Conservation (phyloP, 2,797 vertebrate genomes). For the Sebastes trivittatus region DNA sequence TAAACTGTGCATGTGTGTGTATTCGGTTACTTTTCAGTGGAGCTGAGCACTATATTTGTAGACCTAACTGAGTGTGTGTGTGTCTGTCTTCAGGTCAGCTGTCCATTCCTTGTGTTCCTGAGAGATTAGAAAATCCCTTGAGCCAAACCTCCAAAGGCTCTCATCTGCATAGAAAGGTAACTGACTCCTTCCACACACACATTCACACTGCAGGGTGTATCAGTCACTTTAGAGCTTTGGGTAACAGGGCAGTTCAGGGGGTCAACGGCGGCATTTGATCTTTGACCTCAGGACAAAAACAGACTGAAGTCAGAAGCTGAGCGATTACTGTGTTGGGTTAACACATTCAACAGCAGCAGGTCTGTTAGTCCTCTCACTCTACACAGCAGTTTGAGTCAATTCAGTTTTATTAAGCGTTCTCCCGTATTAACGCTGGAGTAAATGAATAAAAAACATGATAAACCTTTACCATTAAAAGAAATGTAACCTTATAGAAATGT, state of each 20-base stretch:
- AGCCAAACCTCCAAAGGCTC: conserved; percentile 49
- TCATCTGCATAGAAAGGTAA: conserved; percentile 74
- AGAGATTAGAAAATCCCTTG: conserved; percentile 60
- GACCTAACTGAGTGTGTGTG: not conserved
- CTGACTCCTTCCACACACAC: conserved; percentile 12
- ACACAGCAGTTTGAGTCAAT: not conserved
- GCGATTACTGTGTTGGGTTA: conserved; percentile 30
- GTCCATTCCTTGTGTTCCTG: conserved; percentile 66
- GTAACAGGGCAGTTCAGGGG: conserved; percentile 44
- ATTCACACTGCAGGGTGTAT: conserved; percentile 8
- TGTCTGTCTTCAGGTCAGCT: conserved; percentile 71
- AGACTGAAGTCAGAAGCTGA: conserved; percentile 31
- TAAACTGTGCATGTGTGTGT: conserved; percentile 15
- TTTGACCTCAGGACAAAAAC: conserved; percentile 61
- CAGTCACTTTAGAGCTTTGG: conserved; percentile 23
- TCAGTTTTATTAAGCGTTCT: not conserved
- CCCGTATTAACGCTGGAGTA: not conserved
- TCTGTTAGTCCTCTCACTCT: not conserved
- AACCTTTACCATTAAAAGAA: not conserved
- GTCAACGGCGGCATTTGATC: conserved; percentile 58
- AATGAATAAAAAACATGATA: not conserved
- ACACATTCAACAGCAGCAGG: conserved; percentile 25
- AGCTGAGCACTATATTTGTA: not conserved
- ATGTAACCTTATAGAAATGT: not conserved
- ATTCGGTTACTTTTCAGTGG: conserved; percentile 12